phyloP scores from a whole-genome alignment of 2,797 vertebrate species.

The Enteromius thamalakanensis region DNA sequence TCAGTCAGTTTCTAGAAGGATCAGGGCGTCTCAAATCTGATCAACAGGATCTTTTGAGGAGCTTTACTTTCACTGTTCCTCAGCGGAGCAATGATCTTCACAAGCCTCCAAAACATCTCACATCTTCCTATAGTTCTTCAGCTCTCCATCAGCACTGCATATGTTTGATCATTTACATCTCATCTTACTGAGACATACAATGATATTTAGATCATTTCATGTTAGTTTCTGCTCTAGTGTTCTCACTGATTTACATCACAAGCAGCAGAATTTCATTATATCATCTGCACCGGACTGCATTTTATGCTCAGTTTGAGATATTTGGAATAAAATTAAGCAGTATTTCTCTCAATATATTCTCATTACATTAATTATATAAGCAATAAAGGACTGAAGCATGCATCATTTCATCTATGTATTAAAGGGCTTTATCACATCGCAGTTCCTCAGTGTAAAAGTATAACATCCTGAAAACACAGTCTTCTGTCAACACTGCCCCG shows the following conservation, averaged over 20 bases:
- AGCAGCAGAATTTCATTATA: too few species aligned
- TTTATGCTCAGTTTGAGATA: not conserved
- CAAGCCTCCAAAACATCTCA: too few species aligned
- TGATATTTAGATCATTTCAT: not conserved
- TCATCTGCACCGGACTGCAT: not conserved
- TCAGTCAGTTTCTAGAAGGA: too few species aligned
- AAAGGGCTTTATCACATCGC: not conserved
- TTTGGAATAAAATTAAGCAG: not conserved
- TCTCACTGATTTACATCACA: not conserved
- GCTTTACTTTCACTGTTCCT: too few species aligned
- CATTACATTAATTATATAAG: not conserved
- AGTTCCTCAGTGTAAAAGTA: not conserved
- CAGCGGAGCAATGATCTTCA: too few species aligned
- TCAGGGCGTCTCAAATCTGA: too few species aligned
- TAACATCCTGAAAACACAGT: not conserved
- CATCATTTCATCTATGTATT: not conserved
- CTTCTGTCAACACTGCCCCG: not conserved
- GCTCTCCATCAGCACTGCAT: not conserved
- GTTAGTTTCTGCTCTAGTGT: not conserved
- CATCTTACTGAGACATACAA: not conserved
- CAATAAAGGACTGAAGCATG: not conserved
- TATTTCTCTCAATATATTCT: not conserved
- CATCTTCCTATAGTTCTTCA: too few species aligned
- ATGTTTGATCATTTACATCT: not conserved
- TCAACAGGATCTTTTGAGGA: too few species aligned